phyloP scores from a whole-genome alignment of 2,888 invertebrate genomes.

The Tridacna gigas region DNA sequence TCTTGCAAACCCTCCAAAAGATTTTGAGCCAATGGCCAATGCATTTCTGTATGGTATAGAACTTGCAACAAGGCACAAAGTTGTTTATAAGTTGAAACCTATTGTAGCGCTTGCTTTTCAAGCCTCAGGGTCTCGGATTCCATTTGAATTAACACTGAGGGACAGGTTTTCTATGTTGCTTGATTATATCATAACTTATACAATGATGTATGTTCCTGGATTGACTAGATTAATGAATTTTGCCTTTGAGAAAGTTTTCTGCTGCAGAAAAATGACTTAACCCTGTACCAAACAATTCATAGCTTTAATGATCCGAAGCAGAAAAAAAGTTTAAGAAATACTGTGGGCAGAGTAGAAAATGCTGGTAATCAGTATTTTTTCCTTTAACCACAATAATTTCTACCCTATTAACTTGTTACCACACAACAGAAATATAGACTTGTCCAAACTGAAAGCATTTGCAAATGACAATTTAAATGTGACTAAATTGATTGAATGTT shows the following conservation, averaged over 20 bases:
- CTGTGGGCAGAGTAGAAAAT: not conserved
- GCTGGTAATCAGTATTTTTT: not conserved
- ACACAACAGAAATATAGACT: no score
- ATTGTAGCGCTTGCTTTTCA: slow-evolving; percentile 23
- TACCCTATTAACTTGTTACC: no score
- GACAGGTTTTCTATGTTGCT: not conserved
- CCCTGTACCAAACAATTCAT: not conserved
- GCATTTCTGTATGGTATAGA: slow-evolving; percentile 76
- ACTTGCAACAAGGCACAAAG: slow-evolving; percentile 5
- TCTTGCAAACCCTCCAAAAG: slow-evolving; percentile 70
- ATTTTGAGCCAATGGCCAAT: slow-evolving; percentile 76
- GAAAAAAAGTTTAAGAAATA: slow-evolving; percentile 1
- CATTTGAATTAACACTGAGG: slow-evolving; percentile 6
- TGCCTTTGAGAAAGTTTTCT: slow-evolving; percentile 18
- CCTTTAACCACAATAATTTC: not conserved
- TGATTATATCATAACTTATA: not conserved
- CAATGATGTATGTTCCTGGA: slow-evolving; percentile 28
- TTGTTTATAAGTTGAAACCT: not conserved
- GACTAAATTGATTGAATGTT: no score
- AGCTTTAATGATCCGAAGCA: not conserved
- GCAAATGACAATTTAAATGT: no score
- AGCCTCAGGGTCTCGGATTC: not conserved
- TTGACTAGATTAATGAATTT: slow-evolving; percentile 1
- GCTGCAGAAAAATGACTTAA: slow-evolving; percentile 26
- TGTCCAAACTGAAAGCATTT: no score